phyloP scores from a whole-genome alignment of 92 coral and sea anemone genomes.

The Zoanthus gigantus region DNA sequence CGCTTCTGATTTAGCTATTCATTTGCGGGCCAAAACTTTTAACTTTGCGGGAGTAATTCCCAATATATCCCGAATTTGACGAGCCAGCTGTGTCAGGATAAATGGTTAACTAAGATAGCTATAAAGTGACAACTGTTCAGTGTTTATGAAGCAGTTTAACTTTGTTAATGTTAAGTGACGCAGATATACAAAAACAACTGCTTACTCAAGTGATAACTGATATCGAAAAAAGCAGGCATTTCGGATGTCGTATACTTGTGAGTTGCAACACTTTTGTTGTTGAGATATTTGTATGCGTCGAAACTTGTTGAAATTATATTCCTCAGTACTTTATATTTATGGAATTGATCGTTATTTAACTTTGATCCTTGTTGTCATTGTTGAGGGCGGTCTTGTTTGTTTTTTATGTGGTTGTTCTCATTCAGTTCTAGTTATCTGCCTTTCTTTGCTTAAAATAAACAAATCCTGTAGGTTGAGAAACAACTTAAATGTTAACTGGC shows the following conservation, averaged over 20 bases:
- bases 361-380: neutral
- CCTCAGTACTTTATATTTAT: neutral
- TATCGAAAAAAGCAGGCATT: neutral
- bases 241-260: neutral
- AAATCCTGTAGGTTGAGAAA: no score
- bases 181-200: neutral
- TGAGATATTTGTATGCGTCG: neutral
- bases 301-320: neutral
- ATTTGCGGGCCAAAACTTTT: neutral
- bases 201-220: neutral
- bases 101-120: neutral
- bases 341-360: neutral
- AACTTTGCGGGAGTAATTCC: neutral
- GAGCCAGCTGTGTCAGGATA: neutral
- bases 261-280: neutral
- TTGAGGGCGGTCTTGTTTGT: no score
- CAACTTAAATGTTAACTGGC: no score
- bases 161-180: conserved; percentile 13
- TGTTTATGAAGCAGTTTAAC: neutral
- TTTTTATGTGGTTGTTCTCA: neutral
- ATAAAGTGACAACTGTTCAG: neutral
- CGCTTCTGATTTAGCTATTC: neutral
- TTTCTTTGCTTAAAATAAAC: neutral
- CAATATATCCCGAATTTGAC: neutral
- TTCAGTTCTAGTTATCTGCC: neutral